Conservation (phyloP, 2,888 invertebrate species). For the Chalcis sispes region DNA sequence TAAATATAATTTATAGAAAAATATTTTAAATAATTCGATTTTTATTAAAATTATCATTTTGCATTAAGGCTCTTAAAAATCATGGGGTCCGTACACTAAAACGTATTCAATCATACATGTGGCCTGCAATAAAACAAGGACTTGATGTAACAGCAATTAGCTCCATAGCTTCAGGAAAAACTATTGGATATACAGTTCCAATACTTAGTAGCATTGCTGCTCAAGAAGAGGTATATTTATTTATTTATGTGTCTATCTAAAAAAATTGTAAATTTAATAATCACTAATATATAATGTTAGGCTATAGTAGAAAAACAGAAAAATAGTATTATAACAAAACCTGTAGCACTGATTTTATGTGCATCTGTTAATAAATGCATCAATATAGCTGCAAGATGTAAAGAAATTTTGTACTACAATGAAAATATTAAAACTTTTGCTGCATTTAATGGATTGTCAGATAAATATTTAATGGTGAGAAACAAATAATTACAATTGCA, state of each 20-base stretch:
- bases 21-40: background rate
- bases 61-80: conserved; percentile 53
- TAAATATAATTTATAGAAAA: background rate
- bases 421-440: conserved; percentile 63
- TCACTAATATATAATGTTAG: conserved; percentile 37
- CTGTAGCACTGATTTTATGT: conserved; percentile 82
- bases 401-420: conserved; percentile 60
- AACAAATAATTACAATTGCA: conserved; percentile 25
- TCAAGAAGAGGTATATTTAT: conserved; percentile 56
- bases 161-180: conserved; percentile 81
- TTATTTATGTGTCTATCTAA: background rate
- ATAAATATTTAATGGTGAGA: conserved; percentile 68
- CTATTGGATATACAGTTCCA: conserved; percentile 83
- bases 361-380: conserved; percentile 74
- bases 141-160: conserved; percentile 82
- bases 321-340: conserved; percentile 66
- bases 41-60: background rate
- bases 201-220: conserved; percentile 79
- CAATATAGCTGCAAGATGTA: conserved; percentile 60
- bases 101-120: conserved; percentile 82
- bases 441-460: conserved; percentile 67
- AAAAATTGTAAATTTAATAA: conserved; percentile 17
- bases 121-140: conserved; percentile 83
- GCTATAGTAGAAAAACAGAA: conserved; percentile 35
- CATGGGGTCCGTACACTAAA: conserved; percentile 56